phyloP scores from a whole-genome alignment of 1,140 invertebrate species.

The Hyphantria cunea region DNA sequence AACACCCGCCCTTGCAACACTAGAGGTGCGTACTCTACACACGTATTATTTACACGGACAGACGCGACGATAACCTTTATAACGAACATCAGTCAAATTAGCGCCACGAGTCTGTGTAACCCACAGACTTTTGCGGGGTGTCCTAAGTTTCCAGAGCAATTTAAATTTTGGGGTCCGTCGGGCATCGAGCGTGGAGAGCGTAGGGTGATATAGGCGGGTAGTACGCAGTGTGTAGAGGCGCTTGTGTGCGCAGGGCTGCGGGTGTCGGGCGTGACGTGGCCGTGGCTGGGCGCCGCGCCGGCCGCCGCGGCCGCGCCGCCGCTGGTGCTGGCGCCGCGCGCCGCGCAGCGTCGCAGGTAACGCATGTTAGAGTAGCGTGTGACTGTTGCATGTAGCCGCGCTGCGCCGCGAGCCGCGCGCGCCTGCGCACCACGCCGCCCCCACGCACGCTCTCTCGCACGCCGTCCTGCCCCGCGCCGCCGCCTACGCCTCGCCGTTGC shows the following conservation, averaged over 20 bases:
- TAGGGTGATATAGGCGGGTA: neutral
- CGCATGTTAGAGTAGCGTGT: conserved; percentile 56
- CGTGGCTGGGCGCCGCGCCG: conserved; percentile 80
- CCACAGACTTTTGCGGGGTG: no score
- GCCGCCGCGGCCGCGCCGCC: conserved; percentile 80
- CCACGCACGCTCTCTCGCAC: conserved; percentile 80
- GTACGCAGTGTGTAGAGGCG: conserved; percentile 49
- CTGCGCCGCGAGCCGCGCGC: conserved; percentile 75
- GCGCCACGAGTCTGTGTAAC: no score
- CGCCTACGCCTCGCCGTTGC: conserved; percentile 79
- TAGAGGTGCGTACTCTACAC: no score
- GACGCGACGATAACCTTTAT: no score
- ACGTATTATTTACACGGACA: no score
- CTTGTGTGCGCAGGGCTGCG: conserved; percentile 82
- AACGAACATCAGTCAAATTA: no score
- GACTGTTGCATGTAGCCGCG: conserved; percentile 82
- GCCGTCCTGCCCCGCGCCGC: conserved; percentile 78
- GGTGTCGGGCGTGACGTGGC: conserved; percentile 83
- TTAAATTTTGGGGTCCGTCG: no score
- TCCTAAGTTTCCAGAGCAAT: no score
- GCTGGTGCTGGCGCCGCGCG: conserved; percentile 79
- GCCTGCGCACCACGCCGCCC: conserved; percentile 81
- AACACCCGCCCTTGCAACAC: no score
- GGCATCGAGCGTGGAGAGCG: neutral
- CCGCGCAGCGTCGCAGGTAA: conserved; percentile 82